These are phyloP conservation scores for Micronisus gabar DNA, from an alignment of 2,113 vertebrate genomes.

Conservation along the genomic window DNA sequence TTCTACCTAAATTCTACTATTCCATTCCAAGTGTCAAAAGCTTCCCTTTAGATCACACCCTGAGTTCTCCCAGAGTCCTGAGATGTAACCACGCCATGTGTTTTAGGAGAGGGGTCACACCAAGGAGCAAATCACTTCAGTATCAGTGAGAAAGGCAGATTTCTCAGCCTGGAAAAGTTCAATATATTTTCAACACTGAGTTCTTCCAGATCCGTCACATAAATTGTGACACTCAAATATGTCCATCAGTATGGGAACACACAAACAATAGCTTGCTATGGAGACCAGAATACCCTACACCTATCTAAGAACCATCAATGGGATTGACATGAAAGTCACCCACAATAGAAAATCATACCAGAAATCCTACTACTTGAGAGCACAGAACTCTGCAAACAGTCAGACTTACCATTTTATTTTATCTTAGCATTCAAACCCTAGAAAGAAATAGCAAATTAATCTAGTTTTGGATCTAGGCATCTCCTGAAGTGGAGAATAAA, in stretches of 20 bases:
- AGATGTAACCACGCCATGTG: not conserved
- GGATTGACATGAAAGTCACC: not conserved
- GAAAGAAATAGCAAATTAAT: not conserved
- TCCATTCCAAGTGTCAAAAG: not conserved
- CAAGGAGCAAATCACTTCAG: not conserved
- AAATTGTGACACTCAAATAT: not conserved
- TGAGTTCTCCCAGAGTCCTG: not conserved
- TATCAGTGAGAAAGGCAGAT: not conserved
- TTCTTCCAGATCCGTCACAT: not conserved
- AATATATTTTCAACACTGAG: not conserved
- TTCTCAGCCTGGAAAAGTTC: not conserved
- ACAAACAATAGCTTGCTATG: not conserved
- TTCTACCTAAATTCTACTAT: not conserved
- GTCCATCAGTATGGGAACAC: not conserved
- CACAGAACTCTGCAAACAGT: not conserved
- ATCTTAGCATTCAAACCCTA: not conserved
- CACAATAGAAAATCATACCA: not conserved
- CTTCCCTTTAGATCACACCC: not conserved
- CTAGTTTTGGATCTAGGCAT: not conserved
- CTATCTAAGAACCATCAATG: not conserved
- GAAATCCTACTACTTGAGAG: not conserved
- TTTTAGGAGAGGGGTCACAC: not conserved
- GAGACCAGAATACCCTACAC: not conserved
- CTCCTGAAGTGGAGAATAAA: not conserved
- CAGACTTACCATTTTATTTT: not conserved